These are phyloP conservation scores for Eugnorisma glareosa DNA, from an alignment of 2,888 invertebrate species.

Conservation along the genomic window DNA sequence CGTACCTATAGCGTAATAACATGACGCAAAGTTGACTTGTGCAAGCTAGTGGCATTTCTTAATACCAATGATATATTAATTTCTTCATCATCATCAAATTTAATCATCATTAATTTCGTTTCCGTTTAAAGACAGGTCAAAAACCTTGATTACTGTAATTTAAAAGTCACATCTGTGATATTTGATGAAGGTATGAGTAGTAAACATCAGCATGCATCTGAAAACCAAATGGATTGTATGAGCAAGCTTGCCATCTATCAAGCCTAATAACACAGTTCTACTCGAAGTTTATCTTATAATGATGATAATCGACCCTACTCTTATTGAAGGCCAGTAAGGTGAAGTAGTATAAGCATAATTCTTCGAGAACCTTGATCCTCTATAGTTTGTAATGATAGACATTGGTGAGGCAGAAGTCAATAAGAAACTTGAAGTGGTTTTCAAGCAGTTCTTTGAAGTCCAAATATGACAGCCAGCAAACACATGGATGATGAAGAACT, in stretches of 20 bases:
- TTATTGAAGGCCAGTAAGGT: background rate
- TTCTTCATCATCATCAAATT: slow-evolving; percentile 45
- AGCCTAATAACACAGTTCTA: background rate
- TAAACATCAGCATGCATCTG: background rate
- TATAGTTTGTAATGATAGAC: background rate
- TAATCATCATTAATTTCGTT: slow-evolving; percentile 41
- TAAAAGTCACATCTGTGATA: slow-evolving; percentile 1
- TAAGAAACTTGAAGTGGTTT: background rate
- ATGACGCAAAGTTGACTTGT: slow-evolving; percentile 52
- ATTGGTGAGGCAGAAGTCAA: slow-evolving; percentile 2
- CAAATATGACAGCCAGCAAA: slow-evolving; percentile 7
- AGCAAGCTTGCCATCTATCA: background rate
- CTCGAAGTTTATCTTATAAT: background rate
- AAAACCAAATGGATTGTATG: background rate
- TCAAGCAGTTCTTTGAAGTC: background rate
- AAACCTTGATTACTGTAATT: slow-evolving; percentile 29
- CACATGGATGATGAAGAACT: background rate
- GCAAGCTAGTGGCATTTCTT: slow-evolving; percentile 47
- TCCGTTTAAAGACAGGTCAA: slow-evolving; percentile 16
- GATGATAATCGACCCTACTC: background rate
- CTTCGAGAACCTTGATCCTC: background rate
- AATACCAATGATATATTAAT: slow-evolving; percentile 41
- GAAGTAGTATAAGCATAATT: background rate
- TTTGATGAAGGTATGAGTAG: slow-evolving; percentile 6
- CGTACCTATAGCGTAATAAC: slow-evolving; percentile 46